Conservation (phyloP, 2,888 invertebrate species). For the Drepanosiphum platanoidis region DNA sequence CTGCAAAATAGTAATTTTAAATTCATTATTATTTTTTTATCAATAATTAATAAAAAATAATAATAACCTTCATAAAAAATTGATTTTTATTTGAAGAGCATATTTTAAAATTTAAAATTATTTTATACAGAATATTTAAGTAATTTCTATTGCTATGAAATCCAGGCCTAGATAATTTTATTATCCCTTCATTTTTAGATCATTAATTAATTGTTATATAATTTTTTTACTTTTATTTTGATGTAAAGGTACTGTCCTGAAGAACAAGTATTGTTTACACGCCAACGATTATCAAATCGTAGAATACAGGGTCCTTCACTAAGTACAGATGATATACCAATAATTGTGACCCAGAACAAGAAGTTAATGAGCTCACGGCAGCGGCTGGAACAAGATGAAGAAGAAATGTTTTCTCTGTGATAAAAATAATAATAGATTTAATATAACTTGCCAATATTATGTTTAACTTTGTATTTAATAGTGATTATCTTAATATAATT, state of each 20-base stretch:
- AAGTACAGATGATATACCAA: slow-evolving; percentile 67
- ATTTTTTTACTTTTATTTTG: slow-evolving; percentile 42
- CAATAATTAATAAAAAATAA: too few relatives aligned
- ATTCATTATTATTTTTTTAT: too few relatives aligned
- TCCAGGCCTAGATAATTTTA: too few relatives aligned
- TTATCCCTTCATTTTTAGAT: background rate
- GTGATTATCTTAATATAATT: slow-evolving; percentile 7
- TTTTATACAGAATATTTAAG: too few relatives aligned
- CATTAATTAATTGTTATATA: too few relatives aligned
- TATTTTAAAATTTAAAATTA: too few relatives aligned
- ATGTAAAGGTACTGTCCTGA: slow-evolving; percentile 53
- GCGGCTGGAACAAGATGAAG: slow-evolving; percentile 84
- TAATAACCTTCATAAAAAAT: too few relatives aligned
- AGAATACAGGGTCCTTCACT: slow-evolving; percentile 63
- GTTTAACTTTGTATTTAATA: slow-evolving; percentile 10
- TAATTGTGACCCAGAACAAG: slow-evolving; percentile 83
- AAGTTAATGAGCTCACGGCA: slow-evolving; percentile 83
- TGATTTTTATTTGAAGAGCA: too few relatives aligned
- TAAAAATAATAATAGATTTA: slow-evolving; percentile 66
- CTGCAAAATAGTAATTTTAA: too few relatives aligned
- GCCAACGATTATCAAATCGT: slow-evolving; percentile 68
- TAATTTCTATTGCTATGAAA: too few relatives aligned
- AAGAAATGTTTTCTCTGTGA: slow-evolving; percentile 93
- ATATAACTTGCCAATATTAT: slow-evolving; percentile 35
- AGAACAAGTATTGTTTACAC: slow-evolving; percentile 63